Evolutionary conservation across 64 coral and sea anemone genomes (phyloP), one percentile per base, ranked within the genome.

Genomic region (Montipora efflorescens): DNA sequence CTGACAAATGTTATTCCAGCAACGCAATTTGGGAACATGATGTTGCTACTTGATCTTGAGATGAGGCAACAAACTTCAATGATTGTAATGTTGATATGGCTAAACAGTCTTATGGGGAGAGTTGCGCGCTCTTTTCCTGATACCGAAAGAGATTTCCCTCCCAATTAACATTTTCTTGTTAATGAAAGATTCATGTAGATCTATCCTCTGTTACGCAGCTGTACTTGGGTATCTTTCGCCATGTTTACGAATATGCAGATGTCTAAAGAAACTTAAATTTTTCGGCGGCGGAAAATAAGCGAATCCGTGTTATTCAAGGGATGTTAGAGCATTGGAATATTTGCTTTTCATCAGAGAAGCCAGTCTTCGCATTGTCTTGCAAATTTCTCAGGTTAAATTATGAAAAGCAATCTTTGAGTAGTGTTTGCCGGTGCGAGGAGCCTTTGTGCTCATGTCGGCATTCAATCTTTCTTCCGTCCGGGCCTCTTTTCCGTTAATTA

Each of bases 81-180:
- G 47, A 16, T 46, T 20, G 18, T 19, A 13, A 11, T 8, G 3
- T 12, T 71, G 62, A 50, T 49, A 11, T 6, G 20, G 3, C 47
- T 71, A 71, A 45, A 86, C 66, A 71, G 66, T 19, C 61, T 21
- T 16, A 48, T 47, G 47, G 19, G 62, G 7, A 61, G 21, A 36
- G 59, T 13, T 19, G 7, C 36, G 19, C 48, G n/a, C 16, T 36
- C 9, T 16, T 25, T 18, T 12, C 16, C 71, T 86, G 82, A 71
- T 19, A 50, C 45, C 6, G 66, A 67, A 86, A 86, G 66, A 86
- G 82, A 86, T 86, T 86, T 86, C 61, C 18, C 61, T 64, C 6
- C 13, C 82, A 86, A 86, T 86, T 86, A 86, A 86, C 62, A 72
- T 72, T 86, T 86, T 84, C 81, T n/a, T 67, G 25, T 84, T 61